Conservation (phyloP, 2,888 invertebrate genomes). For the Clivina fossor region DNA sequence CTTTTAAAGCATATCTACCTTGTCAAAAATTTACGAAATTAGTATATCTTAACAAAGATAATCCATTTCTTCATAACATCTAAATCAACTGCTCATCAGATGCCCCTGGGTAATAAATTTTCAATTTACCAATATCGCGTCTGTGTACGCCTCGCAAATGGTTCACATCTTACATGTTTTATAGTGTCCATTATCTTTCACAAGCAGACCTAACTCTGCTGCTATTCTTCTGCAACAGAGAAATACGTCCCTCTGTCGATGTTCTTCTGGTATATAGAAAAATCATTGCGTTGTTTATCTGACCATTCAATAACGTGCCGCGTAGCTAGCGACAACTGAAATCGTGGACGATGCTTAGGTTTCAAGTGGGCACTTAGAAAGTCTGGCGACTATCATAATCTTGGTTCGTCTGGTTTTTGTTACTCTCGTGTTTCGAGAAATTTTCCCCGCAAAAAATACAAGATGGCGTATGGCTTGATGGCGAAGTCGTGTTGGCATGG, state of each 20-base stretch:
- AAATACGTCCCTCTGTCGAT: neutral
- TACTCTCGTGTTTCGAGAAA: too few relatives aligned
- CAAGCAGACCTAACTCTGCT: constrained; percentile 12
- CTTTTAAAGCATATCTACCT: too few relatives aligned
- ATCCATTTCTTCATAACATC: constrained; percentile 12
- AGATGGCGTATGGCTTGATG: too few relatives aligned
- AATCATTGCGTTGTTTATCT: constrained; percentile 31
- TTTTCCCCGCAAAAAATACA: too few relatives aligned
- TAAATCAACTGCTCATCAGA: constrained; percentile 25
- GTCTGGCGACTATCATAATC: constrained; percentile 33
- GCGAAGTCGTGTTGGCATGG: too few relatives aligned
- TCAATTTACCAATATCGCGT: constrained; percentile 31
- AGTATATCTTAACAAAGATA: too few relatives aligned
- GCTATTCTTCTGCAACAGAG: neutral
- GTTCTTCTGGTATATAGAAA: constrained; percentile 23
- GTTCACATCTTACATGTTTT: constrained; percentile 29
- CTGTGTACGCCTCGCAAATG: constrained; percentile 9
- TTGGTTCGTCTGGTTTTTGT: constrained; percentile 27
- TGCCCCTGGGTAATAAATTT: constrained; percentile 25
- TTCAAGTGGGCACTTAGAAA: constrained; percentile 30
- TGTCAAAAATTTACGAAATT: too few relatives aligned
- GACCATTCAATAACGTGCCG: constrained; percentile 31
- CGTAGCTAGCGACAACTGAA: too few relatives aligned
- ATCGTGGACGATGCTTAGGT: constrained; percentile 17
- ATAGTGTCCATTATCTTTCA: constrained; percentile 32